phyloP scores from a whole-genome alignment of 2,888 invertebrate genomes.

The Stegophylla sp. region DNA sequence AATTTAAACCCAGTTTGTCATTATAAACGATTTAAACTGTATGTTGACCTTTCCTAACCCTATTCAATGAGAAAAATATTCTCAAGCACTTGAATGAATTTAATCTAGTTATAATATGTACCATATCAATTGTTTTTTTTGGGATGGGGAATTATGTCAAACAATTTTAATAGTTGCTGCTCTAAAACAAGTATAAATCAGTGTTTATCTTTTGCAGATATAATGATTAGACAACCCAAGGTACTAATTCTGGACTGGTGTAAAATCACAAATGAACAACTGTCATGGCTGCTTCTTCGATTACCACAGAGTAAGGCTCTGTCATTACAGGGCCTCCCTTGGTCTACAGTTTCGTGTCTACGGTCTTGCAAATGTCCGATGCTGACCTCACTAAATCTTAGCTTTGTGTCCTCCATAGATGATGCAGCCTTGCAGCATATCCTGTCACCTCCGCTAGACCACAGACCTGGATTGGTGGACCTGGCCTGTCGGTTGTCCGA shows the following conservation, averaged over 20 bases:
- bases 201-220: constrained; percentile 23
- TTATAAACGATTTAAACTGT: no score
- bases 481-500: constrained; percentile 26
- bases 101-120: no score
- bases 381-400: constrained; percentile 39
- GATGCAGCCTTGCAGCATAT: constrained; percentile 37
- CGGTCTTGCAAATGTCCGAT: constrained; percentile 48
- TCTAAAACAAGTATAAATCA: no score
- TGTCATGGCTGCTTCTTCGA: constrained; percentile 23
- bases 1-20: no score
- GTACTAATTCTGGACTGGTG: constrained; percentile 52
- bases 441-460: constrained; percentile 45
- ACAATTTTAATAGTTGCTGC: no score
- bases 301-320: constrained; percentile 43
- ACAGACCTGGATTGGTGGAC: constrained; percentile 40
- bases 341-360: constrained; percentile 21
- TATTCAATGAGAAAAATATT: no score
- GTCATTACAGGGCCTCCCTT: constrained; percentile 41
- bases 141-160: no score
- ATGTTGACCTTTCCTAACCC: no score
- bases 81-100: no score
- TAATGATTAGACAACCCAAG: constrained; percentile 43
- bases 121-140: no score
- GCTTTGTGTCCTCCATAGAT: constrained; percentile 45
- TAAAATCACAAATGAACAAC: constrained; percentile 40